phyloP scores from a whole-genome alignment of 2,113 vertebrate genomes.

The Gulo gulo region DNA sequence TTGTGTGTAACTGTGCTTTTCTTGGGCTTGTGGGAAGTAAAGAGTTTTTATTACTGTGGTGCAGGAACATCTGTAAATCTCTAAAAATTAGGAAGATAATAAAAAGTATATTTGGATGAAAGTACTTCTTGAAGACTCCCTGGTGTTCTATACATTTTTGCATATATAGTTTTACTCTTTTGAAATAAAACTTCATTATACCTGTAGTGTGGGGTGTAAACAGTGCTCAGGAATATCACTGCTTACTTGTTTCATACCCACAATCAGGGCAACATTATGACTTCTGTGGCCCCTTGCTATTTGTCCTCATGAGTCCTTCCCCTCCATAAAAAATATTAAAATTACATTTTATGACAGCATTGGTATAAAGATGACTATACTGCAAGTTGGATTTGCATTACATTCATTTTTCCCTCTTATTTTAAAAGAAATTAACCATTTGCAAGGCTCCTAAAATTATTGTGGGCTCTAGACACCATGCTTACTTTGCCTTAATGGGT shows the following conservation, averaged over 20 bases:
- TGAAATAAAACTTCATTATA: too few relatives aligned
- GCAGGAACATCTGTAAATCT: too few relatives aligned
- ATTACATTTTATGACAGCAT: not conserved
- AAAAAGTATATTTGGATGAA: too few relatives aligned
- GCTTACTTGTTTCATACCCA: not conserved
- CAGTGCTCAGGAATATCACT: not conserved
- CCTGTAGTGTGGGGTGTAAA: too few relatives aligned
- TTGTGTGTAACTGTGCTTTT: too few relatives aligned
- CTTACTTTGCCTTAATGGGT: not conserved
- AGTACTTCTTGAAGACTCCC: too few relatives aligned
- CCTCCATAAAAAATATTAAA: not conserved
- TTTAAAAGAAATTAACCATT: not conserved
- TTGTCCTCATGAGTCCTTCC: not conserved
- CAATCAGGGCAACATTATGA: not conserved
- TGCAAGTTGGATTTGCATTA: not conserved
- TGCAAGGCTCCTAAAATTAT: not conserved
- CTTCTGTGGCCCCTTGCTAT: not conserved
- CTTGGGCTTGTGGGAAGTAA: too few relatives aligned
- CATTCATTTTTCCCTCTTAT: not conserved
- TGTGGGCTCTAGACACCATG: not conserved
- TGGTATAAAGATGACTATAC: not conserved
- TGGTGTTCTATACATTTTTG: too few relatives aligned
- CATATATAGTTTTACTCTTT: too few relatives aligned
- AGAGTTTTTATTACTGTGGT: too few relatives aligned
- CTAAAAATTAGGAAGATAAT: too few relatives aligned